A percentile compares a stretch with the other conserved stretches of the same genome.
phyloP scores from a whole-genome alignment of 2,797 vertebrate species.

The Miichthys miiuy region DNA sequence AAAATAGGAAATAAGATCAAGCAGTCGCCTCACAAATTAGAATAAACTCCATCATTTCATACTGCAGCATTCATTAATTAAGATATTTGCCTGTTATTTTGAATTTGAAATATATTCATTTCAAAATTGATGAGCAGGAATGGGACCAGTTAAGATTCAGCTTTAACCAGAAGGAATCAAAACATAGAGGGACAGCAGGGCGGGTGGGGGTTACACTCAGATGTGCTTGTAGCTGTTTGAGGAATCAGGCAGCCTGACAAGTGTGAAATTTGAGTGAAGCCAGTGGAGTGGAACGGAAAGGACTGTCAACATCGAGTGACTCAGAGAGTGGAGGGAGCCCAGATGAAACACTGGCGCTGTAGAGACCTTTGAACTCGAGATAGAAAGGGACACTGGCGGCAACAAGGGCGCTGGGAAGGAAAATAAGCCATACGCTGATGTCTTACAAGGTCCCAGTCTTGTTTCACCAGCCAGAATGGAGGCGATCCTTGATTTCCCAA shows the following conservation, averaged over 20 bases:
- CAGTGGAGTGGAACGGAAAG: slow-evolving; percentile 69
- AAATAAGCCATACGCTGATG: slow-evolving; percentile 49
- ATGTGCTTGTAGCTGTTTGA: slow-evolving; percentile 53
- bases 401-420: slow-evolving; percentile 36
- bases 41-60: background rate
- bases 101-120: slow-evolving; percentile 15
- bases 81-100: background rate
- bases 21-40: background rate
- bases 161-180: slow-evolving; percentile 24
- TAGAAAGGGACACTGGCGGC: slow-evolving; percentile 38
- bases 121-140: slow-evolving; percentile 28
- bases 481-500: slow-evolving; percentile 74
- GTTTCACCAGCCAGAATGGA: slow-evolving; percentile 43
- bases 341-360: slow-evolving; percentile 53
- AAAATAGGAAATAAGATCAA: background rate
- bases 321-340: slow-evolving; percentile 49
- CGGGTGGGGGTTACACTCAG: background rate
- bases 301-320: slow-evolving; percentile 59
- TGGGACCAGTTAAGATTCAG: background rate
- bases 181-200: slow-evolving; percentile 9
- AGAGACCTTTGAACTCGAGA: slow-evolving; percentile 73
- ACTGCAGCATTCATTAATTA: background rate
- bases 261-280: slow-evolving; percentile 77
- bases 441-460: slow-evolving; percentile 43
- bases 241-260: slow-evolving; percentile 66